These are phyloP conservation scores for Gambusia affinis DNA, from an alignment of 2,113 vertebrate genomes.

Conservation along the genomic window DNA sequence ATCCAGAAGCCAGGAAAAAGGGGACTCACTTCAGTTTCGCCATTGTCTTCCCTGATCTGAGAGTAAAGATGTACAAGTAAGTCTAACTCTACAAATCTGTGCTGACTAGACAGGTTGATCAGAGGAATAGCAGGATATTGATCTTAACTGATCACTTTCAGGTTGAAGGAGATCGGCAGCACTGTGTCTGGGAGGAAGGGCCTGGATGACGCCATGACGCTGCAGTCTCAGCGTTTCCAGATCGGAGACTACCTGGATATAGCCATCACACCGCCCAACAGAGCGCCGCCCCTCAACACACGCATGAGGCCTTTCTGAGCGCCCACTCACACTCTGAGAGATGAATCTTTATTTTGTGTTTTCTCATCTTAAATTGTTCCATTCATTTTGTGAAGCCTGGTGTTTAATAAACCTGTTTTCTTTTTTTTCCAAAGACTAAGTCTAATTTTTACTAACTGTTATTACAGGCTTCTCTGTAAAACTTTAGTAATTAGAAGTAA, in stretches of 20 bases:
- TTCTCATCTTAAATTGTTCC: constrained; percentile 22
- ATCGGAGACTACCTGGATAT: constrained; percentile 98
- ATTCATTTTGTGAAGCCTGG: constrained; percentile 54
- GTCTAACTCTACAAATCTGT: constrained; percentile 22
- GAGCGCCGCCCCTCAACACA: constrained; percentile 87
- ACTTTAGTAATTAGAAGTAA: not conserved
- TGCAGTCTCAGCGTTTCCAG: constrained; percentile 98
- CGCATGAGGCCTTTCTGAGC: constrained; percentile 93
- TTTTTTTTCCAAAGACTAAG: constrained; percentile 19
- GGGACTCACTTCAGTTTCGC: constrained; percentile 97
- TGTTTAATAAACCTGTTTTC: constrained; percentile 50
- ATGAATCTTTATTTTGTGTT: not conserved
- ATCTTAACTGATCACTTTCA: constrained; percentile 41
- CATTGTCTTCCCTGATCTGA: constrained; percentile 94
- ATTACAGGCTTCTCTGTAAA: not conserved
- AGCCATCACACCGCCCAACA: constrained; percentile 94
- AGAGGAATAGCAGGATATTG: no score
- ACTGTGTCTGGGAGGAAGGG: constrained; percentile 95
- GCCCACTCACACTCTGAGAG: not conserved
- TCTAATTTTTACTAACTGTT: not conserved
- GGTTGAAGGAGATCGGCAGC: constrained; percentile 95
- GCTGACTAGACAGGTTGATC: not conserved
- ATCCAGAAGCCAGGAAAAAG: constrained; percentile 96
- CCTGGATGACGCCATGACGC: constrained; percentile 93
- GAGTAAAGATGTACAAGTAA: constrained; percentile 92